Conservation (phyloP, 1,140 invertebrate species). For the Drosophila hydei region DNA sequence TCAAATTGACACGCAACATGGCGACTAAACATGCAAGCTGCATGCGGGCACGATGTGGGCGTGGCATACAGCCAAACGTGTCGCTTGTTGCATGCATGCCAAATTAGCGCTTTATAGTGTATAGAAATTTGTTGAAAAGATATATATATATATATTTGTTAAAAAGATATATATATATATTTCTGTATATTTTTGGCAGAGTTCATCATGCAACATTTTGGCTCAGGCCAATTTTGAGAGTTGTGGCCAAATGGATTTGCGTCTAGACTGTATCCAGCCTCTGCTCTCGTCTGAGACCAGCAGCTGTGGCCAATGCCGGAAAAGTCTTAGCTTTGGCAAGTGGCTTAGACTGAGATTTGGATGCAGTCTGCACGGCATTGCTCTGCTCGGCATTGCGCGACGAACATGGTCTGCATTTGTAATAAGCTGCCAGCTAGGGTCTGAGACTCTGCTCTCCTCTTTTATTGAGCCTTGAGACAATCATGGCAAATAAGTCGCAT, state of each 20-base stretch:
- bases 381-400: constrained; percentile 37
- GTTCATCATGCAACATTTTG: constrained; percentile 18
- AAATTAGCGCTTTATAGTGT: constrained; percentile 36
- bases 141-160: background rate
- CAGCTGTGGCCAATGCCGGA: constrained; percentile 11
- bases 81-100: constrained; percentile 47
- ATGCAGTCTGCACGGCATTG: constrained; percentile 44
- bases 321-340: constrained; percentile 34
- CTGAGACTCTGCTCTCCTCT: background rate
- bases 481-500: background rate
- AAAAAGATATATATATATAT: background rate
- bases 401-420: constrained; percentile 71
- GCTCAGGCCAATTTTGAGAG: constrained; percentile 13
- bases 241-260: constrained; percentile 26
- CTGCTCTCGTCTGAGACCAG: constrained; percentile 2
- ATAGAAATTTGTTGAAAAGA: constrained; percentile 5
- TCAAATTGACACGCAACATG: constrained; percentile 76
- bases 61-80: constrained; percentile 14
- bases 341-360: constrained; percentile 59
- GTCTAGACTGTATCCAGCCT: constrained; percentile 29
- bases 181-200: constrained; percentile 10
- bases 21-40: constrained; percentile 52
- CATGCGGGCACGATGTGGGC: constrained; percentile 14
- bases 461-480: background rate
- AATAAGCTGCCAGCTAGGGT: constrained; percentile 50